Evolutionary conservation across 2,113 vertebrate genomes (phyloP).

Genomic region (Campylomormyrus numenius): DNA sequence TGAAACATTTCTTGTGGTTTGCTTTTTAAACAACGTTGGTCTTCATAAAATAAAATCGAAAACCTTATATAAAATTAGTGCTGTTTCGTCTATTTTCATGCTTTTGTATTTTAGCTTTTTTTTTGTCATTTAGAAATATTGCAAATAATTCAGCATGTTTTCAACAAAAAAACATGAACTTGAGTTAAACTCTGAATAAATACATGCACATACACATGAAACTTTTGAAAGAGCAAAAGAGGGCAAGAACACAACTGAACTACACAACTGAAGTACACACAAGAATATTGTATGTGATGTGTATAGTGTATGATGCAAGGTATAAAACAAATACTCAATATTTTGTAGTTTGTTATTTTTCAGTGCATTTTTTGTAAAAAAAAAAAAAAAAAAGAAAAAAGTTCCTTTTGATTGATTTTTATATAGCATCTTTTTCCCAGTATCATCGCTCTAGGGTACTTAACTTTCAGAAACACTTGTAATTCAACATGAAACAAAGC

Average conservation of each 20-base stretch:
- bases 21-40: slow-evolving; percentile 1
- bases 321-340: background rate
- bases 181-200: background rate
- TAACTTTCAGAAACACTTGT: background rate
- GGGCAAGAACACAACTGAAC: background rate
- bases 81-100: slow-evolving; percentile 3
- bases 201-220: background rate
- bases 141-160: background rate
- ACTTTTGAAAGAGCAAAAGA: background rate
- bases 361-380: background rate
- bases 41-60: slow-evolving; percentile 11
- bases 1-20: background rate
- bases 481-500: background rate
- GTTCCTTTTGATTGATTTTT: background rate
- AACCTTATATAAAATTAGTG: background rate
- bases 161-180: background rate
- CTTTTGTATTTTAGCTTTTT: background rate
- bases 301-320: background rate
- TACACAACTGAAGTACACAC: background rate
- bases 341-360: background rate
- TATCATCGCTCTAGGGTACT: background rate
- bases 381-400: background rate
- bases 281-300: background rate
- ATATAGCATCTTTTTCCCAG: background rate
- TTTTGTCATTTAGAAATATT: background rate